Evolutionary conservation across 2,888 invertebrate species (phyloP), one percentile per base, ranked within the genome.

Genomic region (Plebejus argus): DNA sequence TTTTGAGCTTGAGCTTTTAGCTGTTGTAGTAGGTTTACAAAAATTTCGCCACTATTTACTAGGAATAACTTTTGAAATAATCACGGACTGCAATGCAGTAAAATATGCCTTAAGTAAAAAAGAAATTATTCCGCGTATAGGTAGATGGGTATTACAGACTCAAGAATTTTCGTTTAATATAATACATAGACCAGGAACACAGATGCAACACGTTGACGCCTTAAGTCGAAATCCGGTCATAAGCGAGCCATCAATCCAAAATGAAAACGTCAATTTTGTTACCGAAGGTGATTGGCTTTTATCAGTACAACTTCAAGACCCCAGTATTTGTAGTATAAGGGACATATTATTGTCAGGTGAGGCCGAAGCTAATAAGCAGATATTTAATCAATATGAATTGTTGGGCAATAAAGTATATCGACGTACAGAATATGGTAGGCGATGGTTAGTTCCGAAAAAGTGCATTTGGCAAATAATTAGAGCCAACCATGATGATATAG

Each of bases 111-210:
- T 79, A 12, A 72, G 70, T 12, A 79, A 76, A 85, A 83, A 76
- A 83, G 83, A 79, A 81, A 84, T 28, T 72, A 81, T 61, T 82
- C 66, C 86, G 2, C 76, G 84, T 66, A 84, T 88, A 23, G 85
- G 82, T n/a, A 77, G 85, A 66, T 86, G 87, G 86, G 87, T 85
- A 82, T 49, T 86, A 20, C 70, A 45, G 35, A 78, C 83, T 1
- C 84, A 84, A 77, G 86, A 87, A 70, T 87, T 83, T 78, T 81
- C 82, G 20, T 86, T 85, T 76, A 82, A 84, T 28, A 79, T 80
- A 28, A 76, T 79, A 58, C 86, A 76, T 76, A 82, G 72, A 82
- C 84, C 83, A 8, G 80, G 79, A 6, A 23, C 70, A 49, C 77
- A 76, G 53, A 79, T 81, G 79, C 77, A 78, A 10, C 79, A 79